Base-by-base conservation (phyloP, 2,797 vertebrate species). In the Hephaestus fuliginosus region DNA sequence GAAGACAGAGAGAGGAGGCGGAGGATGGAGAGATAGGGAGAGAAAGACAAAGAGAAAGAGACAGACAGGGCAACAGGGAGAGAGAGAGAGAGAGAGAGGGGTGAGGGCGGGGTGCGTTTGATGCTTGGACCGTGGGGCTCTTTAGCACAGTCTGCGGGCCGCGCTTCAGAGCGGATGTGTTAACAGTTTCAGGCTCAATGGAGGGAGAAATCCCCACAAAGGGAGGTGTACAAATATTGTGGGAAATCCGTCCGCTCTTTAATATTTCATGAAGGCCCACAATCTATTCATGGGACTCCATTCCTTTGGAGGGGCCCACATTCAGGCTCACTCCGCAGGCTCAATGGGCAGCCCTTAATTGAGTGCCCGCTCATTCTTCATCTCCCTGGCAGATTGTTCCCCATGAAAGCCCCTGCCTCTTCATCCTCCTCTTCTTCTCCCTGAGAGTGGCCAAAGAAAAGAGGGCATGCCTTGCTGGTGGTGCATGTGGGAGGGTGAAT, bases 141-240 rank as follows among this genome's bases (percentile, higher is more conserved):
- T 95, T 96, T 95, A 95, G 95, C 79, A 92, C 94, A 92, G 95
- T 90, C 94, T 93, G 90, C 83, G 76, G 90, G 93, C 92, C 85
- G 86, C 77, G 93, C 95, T 89, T 93, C 91, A 95, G 95, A 97
- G 95, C 96, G 96, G 97, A 97, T 97, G 97, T 96, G 97, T 97
- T 97, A 95, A 96, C 95, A 95, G 96, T 96, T 97, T 97, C 96
- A 94, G 95, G 96, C 96, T 97, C 97, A 98, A 96, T 96, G 96
- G 96, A 97, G 96, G 95, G 96, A 97, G 95, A 97, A 97, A 97
- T 96, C 96, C 95, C 90, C 91, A 96, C 96, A 97, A 97, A 96
- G 95, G 95, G 92, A 95, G 96, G 97, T 96, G 97, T 96, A 96
- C 97, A 97, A 98, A 98, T 97, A 97, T 97, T 97, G 97, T 97